Conservation (phyloP, 2,888 invertebrate species). For the Tipula vernalis region DNA sequence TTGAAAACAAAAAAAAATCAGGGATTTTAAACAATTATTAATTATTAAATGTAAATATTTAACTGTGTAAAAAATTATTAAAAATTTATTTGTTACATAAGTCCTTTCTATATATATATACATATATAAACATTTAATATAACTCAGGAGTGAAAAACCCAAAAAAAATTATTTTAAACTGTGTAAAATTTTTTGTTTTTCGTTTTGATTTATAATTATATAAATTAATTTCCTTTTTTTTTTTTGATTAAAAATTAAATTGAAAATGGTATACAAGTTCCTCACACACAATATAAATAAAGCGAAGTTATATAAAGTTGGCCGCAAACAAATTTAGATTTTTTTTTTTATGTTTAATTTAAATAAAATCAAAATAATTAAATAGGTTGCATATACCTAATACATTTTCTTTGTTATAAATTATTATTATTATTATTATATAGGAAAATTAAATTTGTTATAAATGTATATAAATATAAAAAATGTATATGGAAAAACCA, state of each 20-base stretch:
- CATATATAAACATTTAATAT: background rate
- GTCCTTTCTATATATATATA: background rate
- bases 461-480: background rate
- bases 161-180: background rate
- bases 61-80: background rate
- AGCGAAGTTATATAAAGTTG: background rate
- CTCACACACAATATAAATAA: conserved; percentile 34
- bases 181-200: background rate
- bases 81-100: background rate
- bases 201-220: background rate
- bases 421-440: background rate
- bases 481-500: background rate
- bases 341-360: background rate
- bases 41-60: background rate
- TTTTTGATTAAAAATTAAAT: background rate
- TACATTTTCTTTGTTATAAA: background rate
- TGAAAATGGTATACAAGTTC: conserved; percentile 61
- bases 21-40: conserved; percentile 7
- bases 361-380: background rate
- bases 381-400: too few species aligned
- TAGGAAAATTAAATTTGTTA: background rate
- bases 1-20: background rate
- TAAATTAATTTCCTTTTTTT: conserved; percentile 6
- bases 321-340: background rate
- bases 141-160: background rate